A percentile compares a stretch with the other conserved stretches of the same genome.
These are phyloP conservation scores for Crotalus viridis DNA, from an alignment of 2,113 vertebrate genomes.

Conservation along the genomic window DNA sequence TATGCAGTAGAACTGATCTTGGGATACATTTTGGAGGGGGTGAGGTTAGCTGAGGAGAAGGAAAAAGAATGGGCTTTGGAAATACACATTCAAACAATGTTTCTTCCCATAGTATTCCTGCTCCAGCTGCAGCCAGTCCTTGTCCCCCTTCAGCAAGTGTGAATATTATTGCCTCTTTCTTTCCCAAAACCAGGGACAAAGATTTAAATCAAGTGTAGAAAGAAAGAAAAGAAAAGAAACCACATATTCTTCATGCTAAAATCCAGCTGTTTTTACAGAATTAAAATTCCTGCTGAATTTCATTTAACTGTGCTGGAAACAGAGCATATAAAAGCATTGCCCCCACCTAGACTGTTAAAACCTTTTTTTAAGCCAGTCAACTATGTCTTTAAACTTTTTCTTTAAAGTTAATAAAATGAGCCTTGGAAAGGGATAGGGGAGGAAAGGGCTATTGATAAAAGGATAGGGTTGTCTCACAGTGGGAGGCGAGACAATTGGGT, in stretches of 20 bases:
- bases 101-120: neutral
- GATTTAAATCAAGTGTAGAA: conserved; percentile 9
- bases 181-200: conserved; percentile 1
- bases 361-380: conserved; percentile 30
- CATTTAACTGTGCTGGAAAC: conserved; percentile 22
- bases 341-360: conserved; percentile 20
- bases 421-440: neutral
- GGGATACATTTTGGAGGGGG: neutral
- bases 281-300: conserved; percentile 35
- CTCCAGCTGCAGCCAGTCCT: neutral
- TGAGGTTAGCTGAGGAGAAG: neutral
- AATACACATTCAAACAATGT: neutral
- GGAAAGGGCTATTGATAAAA: conserved; percentile 11
- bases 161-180: neutral
- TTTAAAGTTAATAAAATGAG: conserved; percentile 32
- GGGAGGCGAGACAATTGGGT: neutral
- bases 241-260: conserved; percentile 30
- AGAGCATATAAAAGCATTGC: conserved; percentile 24
- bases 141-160: neutral
- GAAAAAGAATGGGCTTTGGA: conserved; percentile 1
- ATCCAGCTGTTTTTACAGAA: conserved; percentile 27
- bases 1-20: neutral
- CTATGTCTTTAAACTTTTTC: conserved; percentile 26
- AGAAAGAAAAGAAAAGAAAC: neutral
- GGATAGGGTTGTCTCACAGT: neutral